Conservation (phyloP, 2,888 invertebrate genomes). For the Iphiclides podalirius region DNA sequence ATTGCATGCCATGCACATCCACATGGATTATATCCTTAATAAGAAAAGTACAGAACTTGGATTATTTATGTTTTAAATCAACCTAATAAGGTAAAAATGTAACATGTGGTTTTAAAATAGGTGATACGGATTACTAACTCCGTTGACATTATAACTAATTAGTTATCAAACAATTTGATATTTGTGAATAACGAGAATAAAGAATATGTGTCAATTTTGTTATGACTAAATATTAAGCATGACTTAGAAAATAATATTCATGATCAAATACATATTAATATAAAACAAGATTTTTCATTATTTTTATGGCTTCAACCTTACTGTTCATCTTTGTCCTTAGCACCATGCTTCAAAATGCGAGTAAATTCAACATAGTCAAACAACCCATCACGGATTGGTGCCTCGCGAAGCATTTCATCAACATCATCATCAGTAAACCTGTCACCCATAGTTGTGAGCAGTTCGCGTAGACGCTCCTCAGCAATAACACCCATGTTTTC, state of each 20-base stretch:
- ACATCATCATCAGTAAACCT: slow-evolving; percentile 98
- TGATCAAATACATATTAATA: slow-evolving; percentile 8
- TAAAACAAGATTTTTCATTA: background rate
- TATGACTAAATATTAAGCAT: slow-evolving; percentile 3
- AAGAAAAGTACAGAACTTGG: no score
- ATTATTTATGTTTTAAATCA: background rate
- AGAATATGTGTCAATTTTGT: background rate
- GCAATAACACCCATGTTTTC: slow-evolving; percentile 95
- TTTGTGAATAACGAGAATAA: background rate
- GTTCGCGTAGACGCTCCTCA: slow-evolving; percentile 96
- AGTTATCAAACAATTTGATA: background rate
- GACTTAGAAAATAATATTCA: slow-evolving; percentile 13
- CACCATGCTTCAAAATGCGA: slow-evolving; percentile 98
- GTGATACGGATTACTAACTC: no score
- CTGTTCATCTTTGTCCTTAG: slow-evolving; percentile 98
- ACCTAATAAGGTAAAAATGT: background rate
- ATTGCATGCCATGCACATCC: no score
- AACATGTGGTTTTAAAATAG: background rate
- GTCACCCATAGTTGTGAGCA: slow-evolving; percentile 98
- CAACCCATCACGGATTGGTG: slow-evolving; percentile 95
- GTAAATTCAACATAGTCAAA: slow-evolving; percentile 99
- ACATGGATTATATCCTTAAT: no score
- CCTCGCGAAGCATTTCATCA: slow-evolving; percentile 99
- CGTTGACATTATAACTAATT: no score
- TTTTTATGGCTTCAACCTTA: slow-evolving; percentile 54